Percentiles rank a stretch among this genome's conserved stretches.
Evolutionary conservation across 2,797 vertebrate species (phyloP).

Genomic region (Anguilla marmorata): DNA sequence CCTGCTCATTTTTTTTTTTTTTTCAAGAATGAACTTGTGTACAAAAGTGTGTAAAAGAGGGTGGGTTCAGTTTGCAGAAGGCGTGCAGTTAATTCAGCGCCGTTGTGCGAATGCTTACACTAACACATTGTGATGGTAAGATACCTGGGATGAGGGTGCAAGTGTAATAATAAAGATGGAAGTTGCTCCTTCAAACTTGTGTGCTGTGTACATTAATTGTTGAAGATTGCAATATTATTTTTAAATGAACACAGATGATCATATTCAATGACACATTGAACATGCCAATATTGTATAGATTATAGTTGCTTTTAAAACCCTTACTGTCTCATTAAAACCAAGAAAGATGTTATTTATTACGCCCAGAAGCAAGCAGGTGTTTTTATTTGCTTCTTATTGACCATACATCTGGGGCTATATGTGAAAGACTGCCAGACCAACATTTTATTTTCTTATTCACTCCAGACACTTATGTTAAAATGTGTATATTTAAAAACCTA

Average conservation of each 20-base stretch:
- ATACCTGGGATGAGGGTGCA: constrained; percentile 67
- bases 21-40: constrained; percentile 84
- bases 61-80: constrained; percentile 73
- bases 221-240: not conserved
- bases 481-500: too few species aligned
- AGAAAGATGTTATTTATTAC: too few species aligned
- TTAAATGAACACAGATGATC: not conserved
- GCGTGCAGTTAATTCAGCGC: constrained; percentile 59
- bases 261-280: not conserved
- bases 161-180: constrained; percentile 72
- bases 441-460: not conserved
- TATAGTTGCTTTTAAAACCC: not conserved
- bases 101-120: constrained; percentile 64
- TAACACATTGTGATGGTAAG: constrained; percentile 60
- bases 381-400: too few species aligned
- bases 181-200: constrained; percentile 56
- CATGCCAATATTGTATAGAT: not conserved
- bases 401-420: not conserved
- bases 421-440: not conserved
- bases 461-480: too few species aligned
- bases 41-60: constrained; percentile 75
- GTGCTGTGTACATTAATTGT: constrained; percentile 30
- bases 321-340: not conserved
- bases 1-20: constrained; percentile 74
- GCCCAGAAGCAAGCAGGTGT: too few species aligned